Evolutionary conservation across 2,113 vertebrate species (phyloP).

Genomic region (Dasyprocta punctata): DNA sequence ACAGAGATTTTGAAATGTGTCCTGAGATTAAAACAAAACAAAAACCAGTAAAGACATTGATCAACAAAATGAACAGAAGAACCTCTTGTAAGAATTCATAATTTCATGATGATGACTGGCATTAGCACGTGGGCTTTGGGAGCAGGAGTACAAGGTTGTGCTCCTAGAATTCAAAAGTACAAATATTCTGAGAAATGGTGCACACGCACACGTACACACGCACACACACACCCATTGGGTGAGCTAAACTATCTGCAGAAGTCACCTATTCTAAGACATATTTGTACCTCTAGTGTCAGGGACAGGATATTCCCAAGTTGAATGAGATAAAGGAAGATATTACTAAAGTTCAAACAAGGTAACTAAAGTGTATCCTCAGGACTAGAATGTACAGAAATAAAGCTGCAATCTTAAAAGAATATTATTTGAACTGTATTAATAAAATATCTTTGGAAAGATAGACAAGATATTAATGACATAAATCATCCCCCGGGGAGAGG

Average conservation of each 20-base stretch:
- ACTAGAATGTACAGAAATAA: not conserved
- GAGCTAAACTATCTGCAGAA: not conserved
- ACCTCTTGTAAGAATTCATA: not conserved
- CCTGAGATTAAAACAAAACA: not conserved
- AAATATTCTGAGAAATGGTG: not conserved
- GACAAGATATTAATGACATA: not conserved
- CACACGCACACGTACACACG: not conserved
- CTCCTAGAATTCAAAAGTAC: not conserved
- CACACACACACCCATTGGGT: not conserved
- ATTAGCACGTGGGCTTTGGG: not conserved
- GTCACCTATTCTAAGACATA: not conserved
- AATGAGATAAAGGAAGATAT: not conserved
- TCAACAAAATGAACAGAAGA: not conserved
- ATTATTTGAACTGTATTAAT: not conserved
- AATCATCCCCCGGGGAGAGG: too few relatives aligned
- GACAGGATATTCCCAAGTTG: not conserved
- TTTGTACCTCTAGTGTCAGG: not conserved
- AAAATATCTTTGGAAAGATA: constrained; percentile 22
- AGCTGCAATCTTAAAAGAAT: not conserved
- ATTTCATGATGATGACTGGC: not conserved
- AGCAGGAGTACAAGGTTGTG: not conserved
- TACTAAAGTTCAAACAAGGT: constrained; percentile 37
- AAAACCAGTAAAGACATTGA: not conserved
- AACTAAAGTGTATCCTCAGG: not conserved
- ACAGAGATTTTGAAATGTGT: not conserved